These are phyloP conservation scores for Acleris laterana DNA, from an alignment of 2,888 invertebrate species.

Conservation along the genomic window DNA sequence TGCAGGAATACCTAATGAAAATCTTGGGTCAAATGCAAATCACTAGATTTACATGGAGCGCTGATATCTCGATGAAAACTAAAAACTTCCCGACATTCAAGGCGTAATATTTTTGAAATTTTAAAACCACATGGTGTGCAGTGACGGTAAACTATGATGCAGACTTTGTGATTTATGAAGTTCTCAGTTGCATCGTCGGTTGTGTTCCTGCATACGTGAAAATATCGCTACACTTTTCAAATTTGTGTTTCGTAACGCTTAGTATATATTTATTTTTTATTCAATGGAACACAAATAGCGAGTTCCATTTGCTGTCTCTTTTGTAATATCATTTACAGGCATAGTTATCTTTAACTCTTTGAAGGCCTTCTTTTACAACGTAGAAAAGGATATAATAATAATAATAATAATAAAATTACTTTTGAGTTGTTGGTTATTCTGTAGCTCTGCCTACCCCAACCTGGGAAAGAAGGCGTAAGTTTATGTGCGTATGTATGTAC, in stretches of 20 bases:
- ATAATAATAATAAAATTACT: too few species aligned
- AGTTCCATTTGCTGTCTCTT: too few species aligned
- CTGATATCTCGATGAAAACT: constrained; percentile 21
- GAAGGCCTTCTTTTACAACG: too few species aligned
- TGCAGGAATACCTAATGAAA: constrained; percentile 4
- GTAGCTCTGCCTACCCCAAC: too few species aligned
- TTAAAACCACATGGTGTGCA: constrained; percentile 56
- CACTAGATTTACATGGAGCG: constrained; percentile 5
- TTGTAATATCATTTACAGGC: too few species aligned
- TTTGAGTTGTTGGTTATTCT: too few species aligned
- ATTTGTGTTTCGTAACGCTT: constrained; percentile 8
- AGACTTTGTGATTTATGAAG: constrained; percentile 71
- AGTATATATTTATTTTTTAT: not conserved
- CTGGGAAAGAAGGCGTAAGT: too few species aligned
- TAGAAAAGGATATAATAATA: too few species aligned
- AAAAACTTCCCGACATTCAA: constrained; percentile 22
- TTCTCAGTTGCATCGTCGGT: constrained; percentile 46
- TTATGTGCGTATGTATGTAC: too few species aligned
- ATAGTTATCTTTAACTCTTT: too few species aligned
- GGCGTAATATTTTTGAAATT: constrained; percentile 50
- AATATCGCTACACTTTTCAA: constrained; percentile 19
- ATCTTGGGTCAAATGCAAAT: constrained; percentile 6
- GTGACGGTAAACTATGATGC: constrained; percentile 62
- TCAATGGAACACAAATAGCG: not conserved
- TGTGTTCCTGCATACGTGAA: constrained; percentile 26